Evolutionary conservation across 2,888 invertebrate species (phyloP).

Genomic region (Tiliacea citrago): DNA sequence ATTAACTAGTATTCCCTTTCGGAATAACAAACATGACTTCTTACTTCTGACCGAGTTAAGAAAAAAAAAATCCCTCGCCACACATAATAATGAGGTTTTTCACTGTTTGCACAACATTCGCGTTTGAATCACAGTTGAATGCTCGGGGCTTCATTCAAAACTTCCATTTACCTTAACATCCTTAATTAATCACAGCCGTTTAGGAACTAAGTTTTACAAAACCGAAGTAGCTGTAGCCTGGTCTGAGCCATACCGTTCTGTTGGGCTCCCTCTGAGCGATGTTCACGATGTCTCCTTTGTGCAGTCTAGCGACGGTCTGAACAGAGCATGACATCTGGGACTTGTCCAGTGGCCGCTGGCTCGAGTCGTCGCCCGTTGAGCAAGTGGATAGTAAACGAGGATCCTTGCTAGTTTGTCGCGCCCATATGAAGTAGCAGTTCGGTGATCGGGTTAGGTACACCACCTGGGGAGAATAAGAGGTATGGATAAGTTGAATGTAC

Average conservation of each 20-base stretch:
- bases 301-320: conserved; percentile 81
- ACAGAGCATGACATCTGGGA: conserved; percentile 84
- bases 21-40: conserved; percentile 8
- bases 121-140: conserved; percentile 54
- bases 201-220: conserved; percentile 87
- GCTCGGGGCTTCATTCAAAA: conserved; percentile 47
- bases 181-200: conserved; percentile 76
- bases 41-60: conserved; percentile 23
- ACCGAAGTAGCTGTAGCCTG: conserved; percentile 84
- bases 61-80: conserved; percentile 30
- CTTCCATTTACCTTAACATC: conserved; percentile 48
- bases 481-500: background rate
- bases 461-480: conserved; percentile 74
- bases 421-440: conserved; percentile 85
- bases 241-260: conserved; percentile 81
- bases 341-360: conserved; percentile 72
- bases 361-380: conserved; percentile 82
- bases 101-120: conserved; percentile 40
- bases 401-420: conserved; percentile 67
- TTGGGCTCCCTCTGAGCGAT: conserved; percentile 84
- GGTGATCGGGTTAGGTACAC: conserved; percentile 83
- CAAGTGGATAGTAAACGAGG: conserved; percentile 80
- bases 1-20: conserved; percentile 19
- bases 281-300: conserved; percentile 80
- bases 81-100: conserved; percentile 26